These are phyloP conservation scores for Sapayoa aenigma DNA, from an alignment of 2,113 vertebrate genomes.

Conservation along the genomic window DNA sequence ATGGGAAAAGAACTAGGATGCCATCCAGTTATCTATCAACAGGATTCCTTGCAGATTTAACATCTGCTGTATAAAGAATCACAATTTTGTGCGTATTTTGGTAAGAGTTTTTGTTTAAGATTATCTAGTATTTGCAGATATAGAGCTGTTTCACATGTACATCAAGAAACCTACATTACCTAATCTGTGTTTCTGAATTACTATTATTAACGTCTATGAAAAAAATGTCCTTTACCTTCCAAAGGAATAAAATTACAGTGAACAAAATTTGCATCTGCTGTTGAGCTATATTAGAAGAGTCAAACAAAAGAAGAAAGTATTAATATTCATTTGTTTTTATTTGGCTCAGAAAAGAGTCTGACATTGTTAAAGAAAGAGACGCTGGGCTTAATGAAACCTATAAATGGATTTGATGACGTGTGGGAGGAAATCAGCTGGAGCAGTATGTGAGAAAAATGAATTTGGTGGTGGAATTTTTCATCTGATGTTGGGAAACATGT, in stretches of 20 bases:
- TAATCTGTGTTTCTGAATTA: background rate
- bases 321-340: conserved; percentile 37
- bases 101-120: background rate
- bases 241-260: background rate
- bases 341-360: conserved; percentile 13
- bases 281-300: background rate
- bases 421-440: conserved; percentile 25
- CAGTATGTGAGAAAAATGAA: background rate
- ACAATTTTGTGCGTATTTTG: background rate
- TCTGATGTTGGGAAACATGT: background rate
- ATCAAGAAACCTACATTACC: background rate
- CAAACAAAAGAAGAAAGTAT: conserved; percentile 27
- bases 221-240: background rate
- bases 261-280: background rate
- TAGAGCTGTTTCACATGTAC: background rate
- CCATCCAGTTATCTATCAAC: background rate
- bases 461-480: background rate
- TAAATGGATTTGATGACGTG: conserved; percentile 10
- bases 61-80: background rate
- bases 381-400: background rate
- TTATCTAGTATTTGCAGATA: background rate
- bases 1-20: background rate
- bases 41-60: background rate
- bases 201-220: background rate
- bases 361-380: background rate